Evolutionary conservation across 2,888 invertebrate species (phyloP).

Genomic region (Philereme vetulata): DNA sequence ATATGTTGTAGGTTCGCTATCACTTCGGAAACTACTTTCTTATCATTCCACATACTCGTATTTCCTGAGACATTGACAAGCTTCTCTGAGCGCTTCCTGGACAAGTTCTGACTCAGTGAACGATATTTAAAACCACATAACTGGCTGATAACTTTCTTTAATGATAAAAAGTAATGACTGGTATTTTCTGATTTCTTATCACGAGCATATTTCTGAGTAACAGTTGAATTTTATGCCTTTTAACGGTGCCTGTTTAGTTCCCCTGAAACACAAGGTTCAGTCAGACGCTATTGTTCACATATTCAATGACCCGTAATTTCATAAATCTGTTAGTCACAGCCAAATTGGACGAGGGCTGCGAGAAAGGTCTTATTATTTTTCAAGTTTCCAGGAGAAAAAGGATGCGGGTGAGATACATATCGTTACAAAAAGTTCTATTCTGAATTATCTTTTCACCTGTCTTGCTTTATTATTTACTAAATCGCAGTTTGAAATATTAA

Average conservation of each 20-base stretch:
- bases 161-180: constrained; percentile 46
- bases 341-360: constrained; percentile 51
- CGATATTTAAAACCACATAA: constrained; percentile 46
- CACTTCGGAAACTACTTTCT: constrained; percentile 39
- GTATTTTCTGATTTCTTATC: constrained; percentile 43
- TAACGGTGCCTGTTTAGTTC: constrained; percentile 22
- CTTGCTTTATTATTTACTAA: background rate
- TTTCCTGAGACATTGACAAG: constrained; percentile 56
- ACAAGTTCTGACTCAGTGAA: constrained; percentile 43
- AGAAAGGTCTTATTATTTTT: constrained; percentile 27
- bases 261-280: constrained; percentile 40
- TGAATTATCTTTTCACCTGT: background rate
- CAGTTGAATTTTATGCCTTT: constrained; percentile 20
- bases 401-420: background rate
- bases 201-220: constrained; percentile 22
- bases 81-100: constrained; percentile 58
- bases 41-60: constrained; percentile 53
- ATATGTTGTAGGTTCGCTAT: constrained; percentile 28
- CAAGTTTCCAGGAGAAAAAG: constrained; percentile 6
- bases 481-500: no score
- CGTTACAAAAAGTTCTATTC: constrained; percentile 3
- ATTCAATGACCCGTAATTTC: constrained; percentile 57
- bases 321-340: constrained; percentile 53
- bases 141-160: constrained; percentile 56
- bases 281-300: constrained; percentile 54